Evolutionary conservation across 2,888 invertebrate species (phyloP).

Genomic region (Cantharis nigra): DNA sequence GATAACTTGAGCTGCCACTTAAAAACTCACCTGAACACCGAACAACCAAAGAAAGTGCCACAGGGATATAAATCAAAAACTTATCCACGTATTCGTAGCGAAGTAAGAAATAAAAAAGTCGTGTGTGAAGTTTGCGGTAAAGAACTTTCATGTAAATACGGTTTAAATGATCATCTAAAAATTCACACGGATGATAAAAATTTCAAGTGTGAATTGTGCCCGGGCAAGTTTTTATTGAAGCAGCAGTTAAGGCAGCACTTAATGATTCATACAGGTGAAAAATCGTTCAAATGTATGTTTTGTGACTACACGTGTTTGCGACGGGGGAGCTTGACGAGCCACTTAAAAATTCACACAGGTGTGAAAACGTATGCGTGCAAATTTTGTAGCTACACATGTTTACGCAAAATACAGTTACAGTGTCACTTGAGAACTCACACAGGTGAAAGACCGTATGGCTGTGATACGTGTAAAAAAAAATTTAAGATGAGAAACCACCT

Average conservation of each 20-base stretch:
- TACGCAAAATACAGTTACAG: not conserved
- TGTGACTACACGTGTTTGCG: not conserved
- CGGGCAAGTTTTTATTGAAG: not conserved
- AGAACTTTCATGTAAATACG: not conserved
- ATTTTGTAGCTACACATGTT: not conserved
- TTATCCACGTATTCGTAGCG: not conserved
- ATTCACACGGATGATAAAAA: not conserved
- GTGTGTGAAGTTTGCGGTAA: not conserved
- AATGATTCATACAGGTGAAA: not conserved
- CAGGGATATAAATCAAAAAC: not conserved
- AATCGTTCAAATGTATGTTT: not conserved
- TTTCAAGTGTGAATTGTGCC: not conserved
- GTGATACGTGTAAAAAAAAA: not conserved
- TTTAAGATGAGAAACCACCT: not conserved
- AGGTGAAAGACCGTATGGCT: not conserved
- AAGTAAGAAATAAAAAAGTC: not conserved
- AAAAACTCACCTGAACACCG: not conserved
- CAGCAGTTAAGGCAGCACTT: not conserved
- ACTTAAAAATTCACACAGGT: not conserved
- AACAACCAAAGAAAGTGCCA: not conserved
- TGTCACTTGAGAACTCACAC: not conserved
- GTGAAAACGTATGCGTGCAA: not conserved
- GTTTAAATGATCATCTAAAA: not conserved
- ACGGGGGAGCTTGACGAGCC: not conserved
- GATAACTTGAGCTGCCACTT: not conserved